Evolutionary conservation across 2,113 vertebrate genomes (phyloP).

Genomic region (Pelecanus crispus): DNA sequence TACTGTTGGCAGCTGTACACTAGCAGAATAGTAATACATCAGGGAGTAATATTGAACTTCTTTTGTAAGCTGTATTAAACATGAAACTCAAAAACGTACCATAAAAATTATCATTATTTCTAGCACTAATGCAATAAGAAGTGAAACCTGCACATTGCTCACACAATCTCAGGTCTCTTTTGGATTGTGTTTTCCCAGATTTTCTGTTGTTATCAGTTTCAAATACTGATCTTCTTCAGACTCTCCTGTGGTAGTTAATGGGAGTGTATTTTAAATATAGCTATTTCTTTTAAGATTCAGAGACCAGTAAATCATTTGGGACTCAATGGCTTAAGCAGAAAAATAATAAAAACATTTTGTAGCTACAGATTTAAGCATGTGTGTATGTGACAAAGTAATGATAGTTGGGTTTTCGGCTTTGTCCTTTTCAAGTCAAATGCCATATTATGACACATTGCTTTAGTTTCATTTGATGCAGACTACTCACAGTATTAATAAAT

Average conservation of each 20-base stretch:
- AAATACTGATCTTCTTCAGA: not conserved
- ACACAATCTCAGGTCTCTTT: not conserved
- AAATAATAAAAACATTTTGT: not conserved
- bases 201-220: not conserved
- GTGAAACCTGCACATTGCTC: not conserved
- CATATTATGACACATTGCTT: not conserved
- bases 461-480: not conserved
- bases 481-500: not conserved
- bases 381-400: not conserved
- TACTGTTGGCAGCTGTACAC: constrained; percentile 65
- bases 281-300: constrained; percentile 7
- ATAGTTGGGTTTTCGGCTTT: not conserved
- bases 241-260: constrained; percentile 4
- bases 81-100: constrained; percentile 35
- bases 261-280: not conserved
- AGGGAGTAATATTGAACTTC: constrained; percentile 58
- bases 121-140: not conserved
- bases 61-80: constrained; percentile 57
- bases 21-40: constrained; percentile 63
- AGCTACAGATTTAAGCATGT: not conserved
- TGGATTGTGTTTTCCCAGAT: not conserved
- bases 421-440: not conserved
- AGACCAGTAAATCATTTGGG: not conserved
- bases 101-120: constrained; percentile 43
- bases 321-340: not conserved